Conservation (phyloP, 2,888 invertebrate genomes). For the Ditylenchus weischeri region DNA sequence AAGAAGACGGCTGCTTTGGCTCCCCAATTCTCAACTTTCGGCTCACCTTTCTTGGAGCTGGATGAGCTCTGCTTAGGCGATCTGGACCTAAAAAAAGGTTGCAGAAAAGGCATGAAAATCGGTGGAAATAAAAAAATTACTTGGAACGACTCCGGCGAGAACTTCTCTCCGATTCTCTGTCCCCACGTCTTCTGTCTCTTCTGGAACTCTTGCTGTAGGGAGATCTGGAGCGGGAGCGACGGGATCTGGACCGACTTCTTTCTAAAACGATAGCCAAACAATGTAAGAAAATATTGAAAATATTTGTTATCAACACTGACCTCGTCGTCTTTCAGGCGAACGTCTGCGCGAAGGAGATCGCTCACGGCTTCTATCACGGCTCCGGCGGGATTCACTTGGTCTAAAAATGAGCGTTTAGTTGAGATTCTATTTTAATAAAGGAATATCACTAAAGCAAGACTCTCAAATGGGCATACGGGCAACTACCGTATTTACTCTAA, state of each 20-base stretch:
- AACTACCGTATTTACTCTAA: too few relatives aligned
- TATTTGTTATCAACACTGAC: too few relatives aligned
- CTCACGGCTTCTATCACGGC: too few relatives aligned
- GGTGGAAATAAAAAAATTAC: not conserved
- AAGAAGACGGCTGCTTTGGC: constrained; percentile 18
- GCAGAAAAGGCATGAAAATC: not conserved
- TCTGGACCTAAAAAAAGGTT: not conserved
- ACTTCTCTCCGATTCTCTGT: not conserved
- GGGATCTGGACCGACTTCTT: not conserved
- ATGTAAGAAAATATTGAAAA: too few relatives aligned
- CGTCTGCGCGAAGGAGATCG: too few relatives aligned
- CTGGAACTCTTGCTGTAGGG: not conserved
- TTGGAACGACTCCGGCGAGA: not conserved
- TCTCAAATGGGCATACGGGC: too few relatives aligned
- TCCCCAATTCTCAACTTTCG: constrained; percentile 10
- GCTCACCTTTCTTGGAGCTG: not conserved
- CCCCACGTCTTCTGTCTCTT: not conserved
- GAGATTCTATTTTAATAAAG: too few relatives aligned
- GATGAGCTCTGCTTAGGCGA: not conserved
- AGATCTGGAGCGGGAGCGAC: constrained; percentile 4
- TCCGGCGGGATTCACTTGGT: too few relatives aligned
- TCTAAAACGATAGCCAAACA: not conserved
- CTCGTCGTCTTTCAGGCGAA: too few relatives aligned
- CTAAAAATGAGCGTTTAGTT: too few relatives aligned
- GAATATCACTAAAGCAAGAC: too few relatives aligned